These are phyloP conservation scores for Chironomus tepperi DNA, from an alignment of 1,140 invertebrate species.

Conservation along the genomic window DNA sequence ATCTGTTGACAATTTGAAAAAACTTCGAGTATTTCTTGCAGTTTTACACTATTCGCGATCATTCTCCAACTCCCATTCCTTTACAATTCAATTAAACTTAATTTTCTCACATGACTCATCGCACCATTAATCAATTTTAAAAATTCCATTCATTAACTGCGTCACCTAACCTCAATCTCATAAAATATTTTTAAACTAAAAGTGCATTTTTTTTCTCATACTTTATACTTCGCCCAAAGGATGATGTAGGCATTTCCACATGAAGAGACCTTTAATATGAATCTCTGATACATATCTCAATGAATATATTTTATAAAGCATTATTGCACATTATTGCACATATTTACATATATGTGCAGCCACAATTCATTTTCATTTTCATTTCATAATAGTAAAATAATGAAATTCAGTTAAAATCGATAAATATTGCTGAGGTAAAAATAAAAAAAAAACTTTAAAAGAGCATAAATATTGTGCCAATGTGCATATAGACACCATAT, in stretches of 20 bases:
- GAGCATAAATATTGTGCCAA: neutral
- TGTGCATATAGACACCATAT: neutral
- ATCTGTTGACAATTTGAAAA: too few species aligned
- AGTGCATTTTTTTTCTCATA: neutral
- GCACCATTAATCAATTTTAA: too few species aligned
- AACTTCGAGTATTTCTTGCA: too few species aligned
- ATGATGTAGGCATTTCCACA: conserved; percentile 6
- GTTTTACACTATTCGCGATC: too few species aligned
- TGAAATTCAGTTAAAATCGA: conserved; percentile 9
- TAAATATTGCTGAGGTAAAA: neutral
- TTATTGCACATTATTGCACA: neutral
- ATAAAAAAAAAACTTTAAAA: neutral
- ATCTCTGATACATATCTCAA: conserved; percentile 7
- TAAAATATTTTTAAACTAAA: neutral
- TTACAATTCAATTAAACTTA: too few species aligned
- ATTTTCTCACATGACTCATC: too few species aligned
- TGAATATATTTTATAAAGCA: conserved; percentile 1
- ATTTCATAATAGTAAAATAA: neutral
- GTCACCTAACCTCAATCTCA: too few species aligned
- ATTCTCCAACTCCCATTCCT: too few species aligned
- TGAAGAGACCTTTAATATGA: conserved; percentile 7
- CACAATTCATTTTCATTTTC: neutral
- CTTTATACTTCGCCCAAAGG: neutral
- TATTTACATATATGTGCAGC: neutral
- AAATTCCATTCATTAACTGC: too few species aligned